Evolutionary conservation across 2,113 vertebrate genomes (phyloP), one percentile per base, ranked within the genome.

Genomic region (Callionymus lyra): DNA sequence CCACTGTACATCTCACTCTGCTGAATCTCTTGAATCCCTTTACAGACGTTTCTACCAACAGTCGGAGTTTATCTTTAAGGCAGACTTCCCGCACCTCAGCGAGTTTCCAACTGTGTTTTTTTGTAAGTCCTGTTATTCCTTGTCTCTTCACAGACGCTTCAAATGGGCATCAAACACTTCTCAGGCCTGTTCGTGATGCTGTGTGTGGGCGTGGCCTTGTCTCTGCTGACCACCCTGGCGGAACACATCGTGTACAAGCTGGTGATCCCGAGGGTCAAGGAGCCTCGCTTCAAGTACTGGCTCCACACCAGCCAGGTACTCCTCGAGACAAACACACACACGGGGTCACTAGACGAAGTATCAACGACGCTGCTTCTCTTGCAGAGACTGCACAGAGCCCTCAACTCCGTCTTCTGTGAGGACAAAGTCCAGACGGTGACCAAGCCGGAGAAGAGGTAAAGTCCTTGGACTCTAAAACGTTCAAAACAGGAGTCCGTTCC

Each of bases 131-230:
- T 38, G 6, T 31, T 12, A 34, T 16, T 16, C 14, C 16, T 33
- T 16, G 6, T 21, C 38, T 36, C 38, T 52, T 43, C 54, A 42
- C 80, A 98, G 94, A 97, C 94, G 1, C 76, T 98, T 60, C 94
- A 98, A 76, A 98, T 97, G 94, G 94, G 94, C 9, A 94, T 98
- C 63, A 91, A 91, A 54, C 94, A 98, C 65, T 98, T 98, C 80
- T 98, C 94, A 6, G 94, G 94, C 18, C 89, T 98, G 49, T 97
- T 98, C 32, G 89, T 98, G 82, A 90, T 98, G 88, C 65, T 98
- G 50, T 96, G 93, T 47, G 47, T 93, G 33, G 93, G 94, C 9
- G 85, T 98, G 41, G 90, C 85, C 18, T 82, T 97, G 69, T 98
- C 94, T 52, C 88, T 98, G 34, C 71, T 98, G 64, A 96, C 94